Conservation (phyloP, 2,113 vertebrate genomes). For the Pachypanchax playfairii region DNA sequence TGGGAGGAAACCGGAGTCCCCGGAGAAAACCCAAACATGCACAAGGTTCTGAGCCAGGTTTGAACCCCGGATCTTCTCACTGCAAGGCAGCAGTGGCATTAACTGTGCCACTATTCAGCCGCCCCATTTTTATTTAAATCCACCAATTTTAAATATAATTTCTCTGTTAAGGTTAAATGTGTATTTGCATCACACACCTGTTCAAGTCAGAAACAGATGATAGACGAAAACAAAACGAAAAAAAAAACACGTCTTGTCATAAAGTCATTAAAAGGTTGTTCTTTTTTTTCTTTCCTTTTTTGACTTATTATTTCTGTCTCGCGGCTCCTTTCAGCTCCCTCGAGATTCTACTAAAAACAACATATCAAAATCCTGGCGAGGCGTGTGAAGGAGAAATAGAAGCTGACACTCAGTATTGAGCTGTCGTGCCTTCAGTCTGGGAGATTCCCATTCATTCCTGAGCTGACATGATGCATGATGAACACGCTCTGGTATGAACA, state of each 20-base stretch:
- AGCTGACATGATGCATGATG: constrained; percentile 53
- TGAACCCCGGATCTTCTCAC: too few species aligned
- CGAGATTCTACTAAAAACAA: constrained; percentile 50
- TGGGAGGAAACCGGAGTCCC: too few species aligned
- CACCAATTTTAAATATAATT: too few species aligned
- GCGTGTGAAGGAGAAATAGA: constrained; percentile 49
- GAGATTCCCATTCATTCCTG: constrained; percentile 59
- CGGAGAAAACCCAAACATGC: too few species aligned
- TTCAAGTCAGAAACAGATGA: constrained; percentile 22
- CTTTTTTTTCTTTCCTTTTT: constrained; percentile 42
- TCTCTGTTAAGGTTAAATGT: too few species aligned
- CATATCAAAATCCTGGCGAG: constrained; percentile 55
- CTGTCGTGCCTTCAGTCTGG: constrained; percentile 69
- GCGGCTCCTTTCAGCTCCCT: constrained; percentile 31
- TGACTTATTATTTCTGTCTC: constrained; percentile 44
- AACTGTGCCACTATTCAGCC: too few species aligned
- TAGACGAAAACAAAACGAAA: neutral
- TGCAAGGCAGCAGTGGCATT: too few species aligned
- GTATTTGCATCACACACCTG: neutral
- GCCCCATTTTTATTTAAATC: too few species aligned
- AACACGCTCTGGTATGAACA: constrained; percentile 53
- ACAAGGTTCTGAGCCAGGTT: too few species aligned
- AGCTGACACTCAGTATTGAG: constrained; percentile 62
- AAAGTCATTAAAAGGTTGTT: constrained; percentile 52
- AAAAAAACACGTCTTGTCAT: constrained; percentile 14